Base-by-base conservation (phyloP, 1,140 invertebrate species). In the Charaxes varanes region DNA sequence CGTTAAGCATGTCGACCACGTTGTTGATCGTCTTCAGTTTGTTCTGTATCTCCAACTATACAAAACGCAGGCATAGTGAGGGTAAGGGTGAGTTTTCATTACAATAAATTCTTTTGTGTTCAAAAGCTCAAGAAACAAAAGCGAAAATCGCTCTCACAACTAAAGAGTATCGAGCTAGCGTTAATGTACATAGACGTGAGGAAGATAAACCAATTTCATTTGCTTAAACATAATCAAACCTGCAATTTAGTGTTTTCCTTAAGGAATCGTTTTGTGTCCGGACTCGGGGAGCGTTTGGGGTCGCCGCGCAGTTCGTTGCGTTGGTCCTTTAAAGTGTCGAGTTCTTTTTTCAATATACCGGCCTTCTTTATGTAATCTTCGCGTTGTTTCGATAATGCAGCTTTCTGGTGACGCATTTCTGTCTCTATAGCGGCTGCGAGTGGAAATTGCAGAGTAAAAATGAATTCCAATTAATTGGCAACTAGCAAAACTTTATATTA, bases 21-120 rank as follows among this genome's bases (percentile, higher is more conserved):
- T 93, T 93, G 72, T 90, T 89, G 53, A 93, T 92, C 0, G 92
- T 91, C 72, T 92, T 93, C 74, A 94, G 80, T 85, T 93, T 94
- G 56, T 89, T 92, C 76, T 93, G 90, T 42, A 94, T 93, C 86
- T 94, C 92, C 66, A 89, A 87, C 92, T 94, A 85, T 51, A 62
- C 58, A 72, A 62, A n/a, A 56, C 53, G 34, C 54, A 61, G 49
- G 34, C 37, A 43, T 43, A 53, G 22, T 33, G 36, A 26, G 43
- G 53, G 53, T 44, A 38, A 34, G 41, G 27, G 45, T 32, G 19
- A 16, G 21, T 4, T 7, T 11, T 31, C 12, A 27, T 8, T 8
- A 23, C n/a, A 23, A 23, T 12, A 26, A 4, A 3, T 10, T 26
- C 10, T 12, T 44, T 53, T 41, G 41, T 54, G 38, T 47, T n/a